Evolutionary conservation across 2,797 vertebrate species (phyloP), one percentile per base, ranked within the genome.

Genomic region (Paramormyrops hopkinsi): DNA sequence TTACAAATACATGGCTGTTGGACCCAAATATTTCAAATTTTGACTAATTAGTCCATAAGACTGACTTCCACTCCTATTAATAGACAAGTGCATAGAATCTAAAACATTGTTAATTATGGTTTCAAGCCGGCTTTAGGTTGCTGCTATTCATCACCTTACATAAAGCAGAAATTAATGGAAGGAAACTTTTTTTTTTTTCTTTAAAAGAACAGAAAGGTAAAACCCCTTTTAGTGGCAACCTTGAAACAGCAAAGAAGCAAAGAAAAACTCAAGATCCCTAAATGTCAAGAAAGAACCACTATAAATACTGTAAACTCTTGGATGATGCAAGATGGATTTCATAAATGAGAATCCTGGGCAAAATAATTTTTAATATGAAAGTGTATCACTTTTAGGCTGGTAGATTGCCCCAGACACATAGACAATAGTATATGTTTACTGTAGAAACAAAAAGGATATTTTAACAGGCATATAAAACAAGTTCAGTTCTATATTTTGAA

Each of bases 251-350:
- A n/a, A 79, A 79, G 14, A 46, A 73, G 29, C 12, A 73, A 44
- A 79, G 33, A 79, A 69, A 33, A 65, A 76, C 73, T 76, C 14
- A 44, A 79, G 17, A 44, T 44, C 73, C 7, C 19, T 79, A 79
- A 79, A 79, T 46, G 37, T 79, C 14, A 8, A n/a, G 19, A n/a
- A 79, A 79, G 37, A 41, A 79, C 14, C 37, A 8, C 37, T n/a
- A 79, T 79, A 79, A 79, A 79, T 19, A 79, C 76, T 79, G 76
- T 9, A 79, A 41, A 79, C 76, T 79, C 69, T 73, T 73, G 25
- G 25, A 37, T 73, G 69, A 73, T 73, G 69, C 69, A 73, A 73
- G 76, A 79, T 1, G 2, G 17, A 79, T 44, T 79, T 79, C 14
- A 46, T 79, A 79, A 44, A 46, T 41, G 17, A 79, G 76, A 41